Evolutionary conservation across 2,797 vertebrate species (phyloP).

Genomic region (Brachyrhaphis roseni): DNA sequence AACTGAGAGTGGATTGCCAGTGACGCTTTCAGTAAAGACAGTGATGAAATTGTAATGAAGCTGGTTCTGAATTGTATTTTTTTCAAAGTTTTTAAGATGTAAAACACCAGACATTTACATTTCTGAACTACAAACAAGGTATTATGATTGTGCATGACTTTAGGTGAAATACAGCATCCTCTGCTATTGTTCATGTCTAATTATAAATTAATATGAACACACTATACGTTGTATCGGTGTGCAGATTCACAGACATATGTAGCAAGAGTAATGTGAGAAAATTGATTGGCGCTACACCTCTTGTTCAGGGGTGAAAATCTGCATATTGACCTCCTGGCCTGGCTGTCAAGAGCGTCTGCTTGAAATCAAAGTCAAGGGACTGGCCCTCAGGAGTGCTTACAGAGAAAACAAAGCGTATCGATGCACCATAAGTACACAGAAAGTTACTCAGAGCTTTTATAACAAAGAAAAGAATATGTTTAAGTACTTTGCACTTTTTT

Average conservation of each 20-base stretch:
- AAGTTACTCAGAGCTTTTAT: conserved; percentile 6
- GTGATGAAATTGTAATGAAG: background rate
- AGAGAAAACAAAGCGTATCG: conserved; percentile 50
- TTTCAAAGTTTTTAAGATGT: background rate
- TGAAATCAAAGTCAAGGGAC: conserved; percentile 43
- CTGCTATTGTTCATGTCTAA: conserved; percentile 58
- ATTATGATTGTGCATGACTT: conserved; percentile 25
- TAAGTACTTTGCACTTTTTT: background rate
- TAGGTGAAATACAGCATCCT: conserved; percentile 55
- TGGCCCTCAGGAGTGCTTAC: conserved; percentile 46
- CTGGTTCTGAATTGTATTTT: background rate
- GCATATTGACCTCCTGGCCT: conserved; percentile 73
- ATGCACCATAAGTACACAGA: conserved; percentile 28
- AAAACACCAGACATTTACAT: background rate
- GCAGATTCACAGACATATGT: conserved; percentile 67
- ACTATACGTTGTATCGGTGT: conserved; percentile 52
- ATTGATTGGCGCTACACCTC: conserved; percentile 71
- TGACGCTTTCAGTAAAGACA: background rate
- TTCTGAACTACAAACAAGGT: conserved; percentile 4
- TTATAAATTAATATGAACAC: conserved; percentile 58
- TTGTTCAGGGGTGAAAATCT: conserved; percentile 74
- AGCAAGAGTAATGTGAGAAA: conserved; percentile 76
- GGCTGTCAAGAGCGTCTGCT: conserved; percentile 61
- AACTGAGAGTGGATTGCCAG: conserved; percentile 15
- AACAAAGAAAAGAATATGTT: background rate